Percentiles rank a stretch among this genome's conserved stretches.
phyloP scores from a whole-genome alignment of 1,140 invertebrate genomes.

The Aradophagus sp. region DNA sequence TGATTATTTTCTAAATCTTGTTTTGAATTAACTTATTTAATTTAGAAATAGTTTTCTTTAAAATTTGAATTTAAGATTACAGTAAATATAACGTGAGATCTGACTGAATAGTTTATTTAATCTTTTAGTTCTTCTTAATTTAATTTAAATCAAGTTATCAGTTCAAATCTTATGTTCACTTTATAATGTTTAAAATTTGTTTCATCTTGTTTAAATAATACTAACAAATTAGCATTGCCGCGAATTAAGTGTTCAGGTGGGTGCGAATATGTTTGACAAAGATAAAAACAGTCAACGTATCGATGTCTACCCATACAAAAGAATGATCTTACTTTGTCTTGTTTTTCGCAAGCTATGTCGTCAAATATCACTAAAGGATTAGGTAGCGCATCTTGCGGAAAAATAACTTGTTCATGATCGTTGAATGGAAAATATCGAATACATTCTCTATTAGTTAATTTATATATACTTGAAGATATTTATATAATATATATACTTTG shows the following conservation, averaged over 20 bases:
- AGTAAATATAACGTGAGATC: too few relatives aligned
- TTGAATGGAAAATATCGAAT: constrained; percentile 20
- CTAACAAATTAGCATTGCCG: constrained; percentile 68
- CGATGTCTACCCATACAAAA: constrained; percentile 65
- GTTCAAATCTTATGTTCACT: too few relatives aligned
- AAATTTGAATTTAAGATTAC: too few relatives aligned
- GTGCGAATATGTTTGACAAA: constrained; percentile 67
- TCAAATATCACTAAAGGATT: constrained; percentile 69
- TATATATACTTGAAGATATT: too few relatives aligned
- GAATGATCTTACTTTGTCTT: constrained; percentile 63
- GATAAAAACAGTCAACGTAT: constrained; percentile 67
- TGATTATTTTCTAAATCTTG: too few relatives aligned
- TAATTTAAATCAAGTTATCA: too few relatives aligned
- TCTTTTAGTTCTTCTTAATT: too few relatives aligned
- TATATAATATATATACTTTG: too few relatives aligned
- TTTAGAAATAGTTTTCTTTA: too few relatives aligned
- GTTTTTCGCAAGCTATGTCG: constrained; percentile 66
- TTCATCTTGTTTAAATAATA: constrained; percentile 68
- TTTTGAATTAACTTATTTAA: too few relatives aligned
- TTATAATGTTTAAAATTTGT: too few relatives aligned
- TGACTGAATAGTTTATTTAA: too few relatives aligned
- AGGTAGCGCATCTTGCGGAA: constrained; percentile 43
- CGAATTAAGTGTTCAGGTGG: constrained; percentile 68
- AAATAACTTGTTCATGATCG: constrained; percentile 55
- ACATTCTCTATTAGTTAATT: neutral